Base-by-base conservation (phyloP, 1,140 invertebrate species). In the Acyrthosiphon pisum region DNA sequence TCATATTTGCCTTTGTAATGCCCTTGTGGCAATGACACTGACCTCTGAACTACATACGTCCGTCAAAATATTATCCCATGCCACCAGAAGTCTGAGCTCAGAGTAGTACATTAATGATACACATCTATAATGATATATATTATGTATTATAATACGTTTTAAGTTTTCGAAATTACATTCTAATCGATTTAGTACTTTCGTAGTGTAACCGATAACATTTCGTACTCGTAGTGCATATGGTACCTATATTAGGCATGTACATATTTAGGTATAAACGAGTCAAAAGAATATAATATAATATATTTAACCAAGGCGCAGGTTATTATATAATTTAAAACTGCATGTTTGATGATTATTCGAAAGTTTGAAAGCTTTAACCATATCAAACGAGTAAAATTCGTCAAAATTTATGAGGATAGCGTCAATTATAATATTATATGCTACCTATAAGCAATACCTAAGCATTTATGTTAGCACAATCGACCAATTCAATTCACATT, bases 1-100 rank as follows among this genome's bases (percentile, higher is more conserved):
- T 90, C 26, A 93, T 56, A 93, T 93, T 93, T 93, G 91, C 91
- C 91, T 93, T 93, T 93, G 81, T 44, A 93, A 93, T 53, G 91
- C 91, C 91, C 91, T 93, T 93, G 91, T 37, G 81, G n/a, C 46
- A 91, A 83, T 81, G 90, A 91, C 90, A 93, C 22, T 84, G 91
- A 26, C 91, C 91, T 93, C 35, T 93, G 91, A 93, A 84, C 91
- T 56, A 7, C 35, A 93, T 87, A 89, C 23, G 86, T 48, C 84
- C 93, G 50, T 81, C 44, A 93, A 30, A 68, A 89, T 37, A 88
- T 93, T 87, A 76, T 44, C 89, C 53, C 26, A 30, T 90, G n/a
- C 56, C 37, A 41, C 9, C 41, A 35, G 48, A 88, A 88, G 30
- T 35, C 7, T 35, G 30, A 30, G 35, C 30, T 37, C 30, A 50